Evolutionary conservation across 2,888 invertebrate species (phyloP), one percentile per base, ranked within the genome.

Genomic region (Caprella mutica): DNA sequence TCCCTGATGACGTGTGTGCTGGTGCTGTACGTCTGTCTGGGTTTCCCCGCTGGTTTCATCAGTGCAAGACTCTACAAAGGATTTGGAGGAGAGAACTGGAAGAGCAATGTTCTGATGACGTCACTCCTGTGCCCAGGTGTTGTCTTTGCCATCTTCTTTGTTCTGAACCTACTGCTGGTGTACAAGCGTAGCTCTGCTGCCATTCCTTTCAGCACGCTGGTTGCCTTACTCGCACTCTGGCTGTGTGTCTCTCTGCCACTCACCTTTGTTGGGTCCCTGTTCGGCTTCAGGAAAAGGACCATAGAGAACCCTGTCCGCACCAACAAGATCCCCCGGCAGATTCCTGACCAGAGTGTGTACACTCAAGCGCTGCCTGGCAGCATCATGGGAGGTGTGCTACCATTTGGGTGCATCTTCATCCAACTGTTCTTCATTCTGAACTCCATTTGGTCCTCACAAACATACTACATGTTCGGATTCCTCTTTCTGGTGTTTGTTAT

Each of bases 401-500:
- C 98, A 1, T 98, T 98, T 74, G 97, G 92, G 39, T 93, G 92
- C 74, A 93, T 94, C 73, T 98, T 98, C 75, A 97, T 98, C 69
- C 97, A 98, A 72, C 81, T 98, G 26, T 98, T 97, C 80, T 98
- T 98, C 75, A 98, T 98, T 67, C 80, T 98, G 63, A 98, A 94
- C 77, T 94, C 94, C 59, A 85, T 98, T 59, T 98, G 98, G 97
- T 81, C 83, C 24, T 82, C 80, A 74, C 92, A 97, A 77, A 93
- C 92, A 80, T 98, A 98, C 76, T 98, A 98, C 80, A 98, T 98
- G 97, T 98, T 90, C 72, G 97, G 98, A 65, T 97, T 98, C 76
- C 79, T 99, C 66, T 93, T 97, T 76, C 81, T 98, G 68, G 97
- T 98, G 54, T 98, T 96, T 74, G 79, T 94, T 69, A 98, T 98